Percentiles rank a stretch among this genome's conserved stretches.
Evolutionary conservation across 2,888 invertebrate genomes (phyloP).

Genomic region (Oxyteleia sp.): DNA sequence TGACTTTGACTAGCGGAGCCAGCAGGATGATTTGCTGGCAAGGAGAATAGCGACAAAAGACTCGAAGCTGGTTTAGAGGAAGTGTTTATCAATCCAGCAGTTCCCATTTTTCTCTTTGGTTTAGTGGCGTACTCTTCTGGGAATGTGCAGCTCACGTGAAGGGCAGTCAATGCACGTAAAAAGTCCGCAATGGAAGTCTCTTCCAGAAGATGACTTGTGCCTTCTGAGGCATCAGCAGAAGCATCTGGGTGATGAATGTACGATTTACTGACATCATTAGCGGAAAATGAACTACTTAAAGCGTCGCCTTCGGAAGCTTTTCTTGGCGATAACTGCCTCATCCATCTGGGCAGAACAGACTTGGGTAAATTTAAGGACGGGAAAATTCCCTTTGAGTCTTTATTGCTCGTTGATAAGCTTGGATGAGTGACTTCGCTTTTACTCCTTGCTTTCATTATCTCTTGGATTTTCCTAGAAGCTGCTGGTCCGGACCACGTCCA

Average conservation of each 20-base stretch:
- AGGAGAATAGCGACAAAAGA: slow-evolving; percentile 88
- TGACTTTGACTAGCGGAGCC: slow-evolving; percentile 72
- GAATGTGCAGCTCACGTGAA: slow-evolving; percentile 88
- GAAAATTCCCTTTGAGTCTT: slow-evolving; percentile 81
- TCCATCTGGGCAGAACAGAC: slow-evolving; percentile 82
- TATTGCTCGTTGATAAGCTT: slow-evolving; percentile 59
- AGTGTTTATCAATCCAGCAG: slow-evolving; percentile 82
- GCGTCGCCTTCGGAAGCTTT: slow-evolving; percentile 71
- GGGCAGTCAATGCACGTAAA: slow-evolving; percentile 92
- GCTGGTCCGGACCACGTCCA: slow-evolving; percentile 92
- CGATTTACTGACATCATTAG: slow-evolving; percentile 79
- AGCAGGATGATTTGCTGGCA: slow-evolving; percentile 73
- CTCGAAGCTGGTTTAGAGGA: slow-evolving; percentile 88
- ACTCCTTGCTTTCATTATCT: slow-evolving; percentile 85
- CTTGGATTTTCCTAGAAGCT: slow-evolving; percentile 89
- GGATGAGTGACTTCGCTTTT: slow-evolving; percentile 67
- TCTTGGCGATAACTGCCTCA: slow-evolving; percentile 78
- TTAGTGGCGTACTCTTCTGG: slow-evolving; percentile 81
- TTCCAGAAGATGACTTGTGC: slow-evolving; percentile 90
- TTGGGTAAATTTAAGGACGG: slow-evolving; percentile 81
- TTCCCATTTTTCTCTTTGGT: slow-evolving; percentile 88
- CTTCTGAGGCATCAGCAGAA: slow-evolving; percentile 83
- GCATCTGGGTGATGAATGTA: slow-evolving; percentile 83
- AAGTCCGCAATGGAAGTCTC: slow-evolving; percentile 95
- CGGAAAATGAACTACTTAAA: slow-evolving; percentile 74